These are phyloP conservation scores for Nomada goodeniana DNA, from an alignment of 2,888 invertebrate species.

Conservation along the genomic window DNA sequence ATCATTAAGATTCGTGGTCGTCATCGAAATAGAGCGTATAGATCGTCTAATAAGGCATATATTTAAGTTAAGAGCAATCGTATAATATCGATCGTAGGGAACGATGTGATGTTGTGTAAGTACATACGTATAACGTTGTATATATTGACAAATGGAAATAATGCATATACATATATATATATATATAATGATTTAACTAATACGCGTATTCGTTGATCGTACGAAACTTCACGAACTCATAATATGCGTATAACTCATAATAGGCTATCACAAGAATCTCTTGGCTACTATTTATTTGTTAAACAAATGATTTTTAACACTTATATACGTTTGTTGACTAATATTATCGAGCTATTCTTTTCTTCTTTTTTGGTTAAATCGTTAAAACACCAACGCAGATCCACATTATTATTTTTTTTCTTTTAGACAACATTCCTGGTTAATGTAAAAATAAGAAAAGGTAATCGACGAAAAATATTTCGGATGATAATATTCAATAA, in stretches of 20 bases:
- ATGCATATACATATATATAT: conserved; percentile 58
- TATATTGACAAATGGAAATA: conserved; percentile 70
- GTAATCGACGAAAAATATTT: background rate
- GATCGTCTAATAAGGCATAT: conserved; percentile 60
- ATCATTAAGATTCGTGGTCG: conserved; percentile 61
- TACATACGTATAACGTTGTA: conserved; percentile 81
- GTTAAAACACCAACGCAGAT: background rate
- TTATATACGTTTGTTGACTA: conserved; percentile 12
- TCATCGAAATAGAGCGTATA: conserved; percentile 57
- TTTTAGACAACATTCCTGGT: background rate
- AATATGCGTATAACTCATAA: conserved; percentile 12
- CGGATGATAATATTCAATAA: conserved; percentile 4
- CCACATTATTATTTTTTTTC: background rate
- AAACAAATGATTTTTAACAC: background rate
- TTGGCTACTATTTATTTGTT: conserved; percentile 45
- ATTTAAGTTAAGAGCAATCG: conserved; percentile 68
- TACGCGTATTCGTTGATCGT: conserved; percentile 33
- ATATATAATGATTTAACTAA: conserved; percentile 52
- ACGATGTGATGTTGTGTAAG: conserved; percentile 84
- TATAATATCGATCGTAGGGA: conserved; percentile 79
- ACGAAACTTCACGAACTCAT: conserved; percentile 23
- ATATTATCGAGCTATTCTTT: background rate
- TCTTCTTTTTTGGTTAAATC: background rate
- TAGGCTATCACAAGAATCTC: conserved; percentile 1
- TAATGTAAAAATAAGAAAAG: background rate